Evolutionary conservation across 2,113 vertebrate species (phyloP), one percentile per base, ranked within the genome.

Genomic region (Garra rufa): DNA sequence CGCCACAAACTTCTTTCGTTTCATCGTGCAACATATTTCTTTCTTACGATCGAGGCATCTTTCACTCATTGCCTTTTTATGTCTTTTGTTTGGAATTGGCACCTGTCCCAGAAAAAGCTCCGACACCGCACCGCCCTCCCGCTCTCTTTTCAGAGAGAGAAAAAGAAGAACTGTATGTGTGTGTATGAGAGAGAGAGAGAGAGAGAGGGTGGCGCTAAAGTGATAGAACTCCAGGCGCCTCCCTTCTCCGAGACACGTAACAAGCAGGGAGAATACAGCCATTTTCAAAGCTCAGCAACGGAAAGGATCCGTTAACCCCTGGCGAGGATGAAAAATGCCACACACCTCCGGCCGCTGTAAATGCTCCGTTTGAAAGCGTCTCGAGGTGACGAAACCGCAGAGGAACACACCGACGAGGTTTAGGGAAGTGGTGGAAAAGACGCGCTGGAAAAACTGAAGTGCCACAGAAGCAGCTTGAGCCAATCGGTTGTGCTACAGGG

Each of bases 21-120:
- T 84, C 82, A 89, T 89, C 87, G 79, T 86, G 89, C 86, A 87
- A 91, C 89, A 90, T 88, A 87, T 85, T 84, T 76, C 85, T 78
- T 79, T 73, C 73, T 86, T 79, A 91, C 80, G 84, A 87, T 91
- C 84, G 90, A 92, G 89, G 91, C 87, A 92, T 93, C 92, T 91
- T 94, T 87, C 92, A 89, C 91, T 91, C 92, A 93, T 93, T 93
- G 93, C 91, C 94, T 94, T 96, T 94, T 95, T 93, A 93, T 94
- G 95, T 94, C 95, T 97, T 96, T 96, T 97, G 95, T 96, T 94
- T 92, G 90, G 88, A 96, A 94, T 95, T 96, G 96, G 95, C 96
- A 96, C 96, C 96, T 96, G 95, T 96, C 96, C 96, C 95, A 96
- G 95, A 94, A 94, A 94, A 93, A 94, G 93, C 94, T 95, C 92